These are phyloP conservation scores for Hydrocynus forskahlii DNA, from an alignment of 2,797 vertebrate species.

Conservation along the genomic window DNA sequence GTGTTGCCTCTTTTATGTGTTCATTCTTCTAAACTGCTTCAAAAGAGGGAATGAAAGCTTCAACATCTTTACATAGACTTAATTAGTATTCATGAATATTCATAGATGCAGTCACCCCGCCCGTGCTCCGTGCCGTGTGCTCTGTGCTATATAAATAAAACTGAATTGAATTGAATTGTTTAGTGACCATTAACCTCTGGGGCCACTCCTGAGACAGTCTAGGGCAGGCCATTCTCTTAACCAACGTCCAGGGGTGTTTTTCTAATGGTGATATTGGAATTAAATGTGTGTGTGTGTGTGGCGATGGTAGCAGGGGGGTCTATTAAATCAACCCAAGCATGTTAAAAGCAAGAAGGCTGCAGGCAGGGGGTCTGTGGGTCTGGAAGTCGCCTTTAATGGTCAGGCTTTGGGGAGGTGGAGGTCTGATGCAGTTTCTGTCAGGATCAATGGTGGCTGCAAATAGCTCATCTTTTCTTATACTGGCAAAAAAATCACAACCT, in stretches of 20 bases:
- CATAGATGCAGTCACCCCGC: conserved; percentile 27
- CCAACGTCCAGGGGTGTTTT: conserved; percentile 20
- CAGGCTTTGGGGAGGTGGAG: conserved; percentile 14
- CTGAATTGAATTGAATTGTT: no score
- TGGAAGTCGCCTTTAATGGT: not conserved
- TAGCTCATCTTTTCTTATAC: not conserved
- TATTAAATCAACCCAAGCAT: conserved; percentile 6
- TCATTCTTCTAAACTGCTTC: not conserved
- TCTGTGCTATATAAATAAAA: no score
- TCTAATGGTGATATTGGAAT: not conserved
- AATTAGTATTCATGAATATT: conserved; percentile 35
- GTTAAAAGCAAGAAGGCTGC: conserved; percentile 8
- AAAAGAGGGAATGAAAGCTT: not conserved
- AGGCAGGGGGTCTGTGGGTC: not conserved
- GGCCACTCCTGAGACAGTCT: conserved; percentile 1
- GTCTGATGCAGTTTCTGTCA: not conserved
- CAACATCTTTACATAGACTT: not conserved
- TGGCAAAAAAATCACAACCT: not conserved
- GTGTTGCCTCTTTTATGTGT: not conserved
- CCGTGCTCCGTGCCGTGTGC: no score
- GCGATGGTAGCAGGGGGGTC: not conserved
- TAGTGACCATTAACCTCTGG: conserved; percentile 41
- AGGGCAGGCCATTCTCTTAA: not conserved
- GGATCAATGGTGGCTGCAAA: not conserved
- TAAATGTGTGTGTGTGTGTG: conserved; percentile 1